Evolutionary conservation across 2,797 vertebrate genomes (phyloP).

Genomic region (Enteromius trimaculatus): DNA sequence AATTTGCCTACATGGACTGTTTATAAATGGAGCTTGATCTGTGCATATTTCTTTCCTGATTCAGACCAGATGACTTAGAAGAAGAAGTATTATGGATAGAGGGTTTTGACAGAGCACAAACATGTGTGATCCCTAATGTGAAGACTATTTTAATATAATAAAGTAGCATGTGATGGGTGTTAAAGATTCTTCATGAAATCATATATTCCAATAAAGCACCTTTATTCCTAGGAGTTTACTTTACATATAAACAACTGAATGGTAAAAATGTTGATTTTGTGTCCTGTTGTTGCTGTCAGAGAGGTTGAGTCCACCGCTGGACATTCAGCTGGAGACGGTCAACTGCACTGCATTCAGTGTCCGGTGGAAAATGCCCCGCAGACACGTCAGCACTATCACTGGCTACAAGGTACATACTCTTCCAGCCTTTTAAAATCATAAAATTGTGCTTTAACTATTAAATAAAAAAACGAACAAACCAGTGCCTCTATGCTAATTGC

Average conservation of each 20-base stretch:
- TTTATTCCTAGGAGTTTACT: not conserved
- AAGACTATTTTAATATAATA: not conserved
- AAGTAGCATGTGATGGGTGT: not conserved
- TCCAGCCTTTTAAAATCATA: not conserved
- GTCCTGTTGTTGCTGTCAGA: conserved; percentile 73
- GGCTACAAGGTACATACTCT: conserved; percentile 84
- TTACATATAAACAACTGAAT: not conserved
- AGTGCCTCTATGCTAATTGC: not conserved
- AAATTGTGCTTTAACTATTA: not conserved
- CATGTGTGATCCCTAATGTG: not conserved
- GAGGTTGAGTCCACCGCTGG: conserved; percentile 86
- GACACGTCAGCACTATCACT: conserved; percentile 80
- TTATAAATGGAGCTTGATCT: not conserved
- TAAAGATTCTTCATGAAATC: not conserved
- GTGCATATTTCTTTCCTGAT: not conserved
- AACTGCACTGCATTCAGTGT: conserved; percentile 91
- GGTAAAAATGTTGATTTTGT: not conserved
- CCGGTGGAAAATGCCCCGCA: conserved; percentile 89
- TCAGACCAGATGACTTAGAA: not conserved
- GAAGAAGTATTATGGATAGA: not conserved
- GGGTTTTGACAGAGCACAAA: not conserved
- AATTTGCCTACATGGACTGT: not conserved
- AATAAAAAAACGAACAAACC: not conserved
- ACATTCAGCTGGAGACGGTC: conserved; percentile 84
- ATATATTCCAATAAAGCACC: not conserved